Base-by-base conservation (phyloP, 2,113 vertebrate species). In the Rana temporaria region DNA sequence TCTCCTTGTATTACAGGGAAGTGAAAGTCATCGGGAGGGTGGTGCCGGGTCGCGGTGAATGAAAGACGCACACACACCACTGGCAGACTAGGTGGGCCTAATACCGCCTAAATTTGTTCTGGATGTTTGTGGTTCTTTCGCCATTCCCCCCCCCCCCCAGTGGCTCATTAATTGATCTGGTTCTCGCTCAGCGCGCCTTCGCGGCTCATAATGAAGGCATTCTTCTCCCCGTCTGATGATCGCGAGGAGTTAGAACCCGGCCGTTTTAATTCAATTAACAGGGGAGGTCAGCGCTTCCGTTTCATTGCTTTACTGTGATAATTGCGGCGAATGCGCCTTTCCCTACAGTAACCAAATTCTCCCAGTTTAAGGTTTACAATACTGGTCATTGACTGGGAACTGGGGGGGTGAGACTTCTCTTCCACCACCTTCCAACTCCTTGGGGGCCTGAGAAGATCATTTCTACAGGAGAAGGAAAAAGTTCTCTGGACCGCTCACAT, bases 201-300 rank as follows among this genome's bases (percentile, higher is more conserved):
- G 16, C 34, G n/a, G 34, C 34, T 48, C 19, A 65, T 4, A 69
- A 71, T 53, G 48, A 26, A 56, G 14, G 9, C 52, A 72, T 72
- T 72, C 52, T 56, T 56, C 15, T 30, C 52, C 56, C 48, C 6
- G 5, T 24, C 16, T 22, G 69, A 20, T 16, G 42, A 72, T 26
- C 55, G 55, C 17, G 52, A 24, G 48, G 18, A 56, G 56, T 72
- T n/a, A n/a, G n/a, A n/a, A 56, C 56, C 69, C 48, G 26, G 48
- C 22, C 52, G 30, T 72, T 72, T 53, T 48, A 70, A 52, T 11
- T 22, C 34, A 70, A 72, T 72, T 56, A 55, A 22, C 34, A 38
- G 7, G 16, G 52, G 42, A 9, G 14, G 20, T n/a, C 69, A 30
- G 22, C 15, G 24, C 69, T 72, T 30, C 15, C 48, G 5, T 22